Percentiles rank a stretch among this genome's conserved stretches.
Conservation (phyloP, 64 coral and sea anemone species). For the Porites lutea region DNA sequence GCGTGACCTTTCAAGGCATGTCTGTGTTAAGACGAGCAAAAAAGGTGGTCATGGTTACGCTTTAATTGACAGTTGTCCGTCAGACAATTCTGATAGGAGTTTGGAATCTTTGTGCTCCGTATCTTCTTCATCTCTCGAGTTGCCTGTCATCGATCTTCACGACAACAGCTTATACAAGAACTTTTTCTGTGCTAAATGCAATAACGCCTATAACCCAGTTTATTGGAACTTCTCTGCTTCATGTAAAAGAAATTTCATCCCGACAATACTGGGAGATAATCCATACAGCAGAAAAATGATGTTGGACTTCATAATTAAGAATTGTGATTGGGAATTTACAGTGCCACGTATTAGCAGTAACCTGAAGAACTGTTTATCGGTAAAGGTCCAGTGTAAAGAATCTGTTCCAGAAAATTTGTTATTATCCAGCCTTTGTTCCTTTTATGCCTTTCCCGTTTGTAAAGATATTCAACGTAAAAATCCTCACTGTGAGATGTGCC, state of each 20-base stretch:
- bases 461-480: neutral
- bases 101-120: neutral
- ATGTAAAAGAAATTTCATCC: neutral
- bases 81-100: neutral
- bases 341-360: neutral
- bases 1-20: neutral
- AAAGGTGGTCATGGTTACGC: neutral
- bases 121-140: neutral
- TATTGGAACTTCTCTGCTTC: constrained; percentile 36
- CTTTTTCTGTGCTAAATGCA: constrained; percentile 40
- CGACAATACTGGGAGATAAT: neutral
- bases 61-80: constrained; percentile 16
- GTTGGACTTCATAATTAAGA: neutral
- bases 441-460: constrained; percentile 16
- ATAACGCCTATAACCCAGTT: neutral
- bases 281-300: neutral
- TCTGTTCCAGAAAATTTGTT: neutral
- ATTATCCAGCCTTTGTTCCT: neutral
- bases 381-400: neutral
- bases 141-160: constrained; percentile 21
- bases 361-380: neutral
- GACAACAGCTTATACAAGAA: constrained; percentile 28
- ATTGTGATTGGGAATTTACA: neutral
- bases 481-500: neutral
- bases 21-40: neutral